Base-by-base conservation (phyloP, 1,140 invertebrate species). In the Chelonus insularis region DNA sequence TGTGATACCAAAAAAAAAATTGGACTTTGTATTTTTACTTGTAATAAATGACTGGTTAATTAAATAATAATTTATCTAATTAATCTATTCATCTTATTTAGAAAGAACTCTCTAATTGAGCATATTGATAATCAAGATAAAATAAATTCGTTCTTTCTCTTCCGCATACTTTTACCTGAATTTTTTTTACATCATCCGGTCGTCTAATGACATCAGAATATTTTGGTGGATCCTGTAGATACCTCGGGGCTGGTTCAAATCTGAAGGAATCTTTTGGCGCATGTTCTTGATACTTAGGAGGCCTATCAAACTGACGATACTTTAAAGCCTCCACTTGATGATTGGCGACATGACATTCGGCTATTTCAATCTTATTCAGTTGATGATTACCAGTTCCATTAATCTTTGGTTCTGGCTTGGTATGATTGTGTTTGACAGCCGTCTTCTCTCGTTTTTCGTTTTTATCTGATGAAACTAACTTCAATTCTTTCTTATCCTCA, bases 261-360 rank as follows among this genome's bases (percentile, higher is more conserved):
- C 68, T 78, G 0, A 43, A 8, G 14, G 41, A 43, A 18, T 43
- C 41, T 20, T 16, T 14, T 16, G 71, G 69, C 6, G 71, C 68
- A 0, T 65, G 55, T 43, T 80, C 78, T 32, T 79, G 77, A 52
- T 80, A 79, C n/a, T 68, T 68, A 1, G 78, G 78, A 6, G 76
- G 77, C 14, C 67, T 73, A 14, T 80, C 78, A 55, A 72, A 68
- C 18, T 70, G 71, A 21, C 76, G 41, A 18, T 79, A 79, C 54
- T 73, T 77, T 0, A 75, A 76, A 14, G 74, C 73, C 52, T 79
- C 72, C 20, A 70, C 66, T 43, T 66, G 65, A 20, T 39, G 37
- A 62, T 62, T 20, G 12, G 9, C 14, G 2, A 37, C 23, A 39
- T 62, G 60, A 50, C 43, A 57, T 20, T 62, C 60, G 21, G 48